Evolutionary conservation across 2,797 vertebrate genomes (phyloP).

Genomic region (Labroides dimidiatus): DNA sequence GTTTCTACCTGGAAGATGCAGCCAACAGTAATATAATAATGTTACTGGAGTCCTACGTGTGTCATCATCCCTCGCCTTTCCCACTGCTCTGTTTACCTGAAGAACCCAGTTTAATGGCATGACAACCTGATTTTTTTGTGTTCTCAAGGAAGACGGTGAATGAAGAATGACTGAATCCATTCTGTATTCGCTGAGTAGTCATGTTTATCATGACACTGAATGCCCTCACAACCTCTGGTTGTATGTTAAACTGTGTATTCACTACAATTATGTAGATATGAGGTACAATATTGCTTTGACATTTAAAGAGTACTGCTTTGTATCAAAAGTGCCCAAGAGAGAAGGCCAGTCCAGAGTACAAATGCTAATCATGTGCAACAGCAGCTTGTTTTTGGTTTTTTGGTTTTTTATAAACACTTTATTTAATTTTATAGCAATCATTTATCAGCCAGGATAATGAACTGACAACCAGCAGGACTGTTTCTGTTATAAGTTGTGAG

Average conservation of each 20-base stretch:
- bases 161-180: slow-evolving; percentile 30
- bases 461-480: slow-evolving; percentile 70
- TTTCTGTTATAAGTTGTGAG: slow-evolving; percentile 46
- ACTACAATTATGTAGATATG: slow-evolving; percentile 44
- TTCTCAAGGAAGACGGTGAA: slow-evolving; percentile 43
- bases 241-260: slow-evolving; percentile 28
- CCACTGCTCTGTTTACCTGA: slow-evolving; percentile 29
- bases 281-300: slow-evolving; percentile 64
- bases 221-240: slow-evolving; percentile 32
- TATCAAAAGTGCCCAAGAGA: slow-evolving; percentile 42
- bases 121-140: slow-evolving; percentile 38
- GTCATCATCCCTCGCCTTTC: slow-evolving; percentile 35
- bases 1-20: slow-evolving; percentile 40
- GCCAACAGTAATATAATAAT: slow-evolving; percentile 33
- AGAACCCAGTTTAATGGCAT: slow-evolving; percentile 26
- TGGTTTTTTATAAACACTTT: slow-evolving; percentile 27
- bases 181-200: slow-evolving; percentile 24
- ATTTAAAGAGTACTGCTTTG: slow-evolving; percentile 44
- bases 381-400: slow-evolving; percentile 17
- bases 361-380: slow-evolving; percentile 41
- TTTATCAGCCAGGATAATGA: slow-evolving; percentile 53
- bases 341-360: slow-evolving; percentile 23
- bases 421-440: slow-evolving; percentile 53
- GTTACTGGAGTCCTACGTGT: slow-evolving; percentile 44
- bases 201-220: slow-evolving; percentile 28